Percentiles rank a stretch among this genome's conserved stretches.
These are phyloP conservation scores for Chamaetylas fuelleborni DNA, from an alignment of 2,113 vertebrate genomes.

Conservation along the genomic window DNA sequence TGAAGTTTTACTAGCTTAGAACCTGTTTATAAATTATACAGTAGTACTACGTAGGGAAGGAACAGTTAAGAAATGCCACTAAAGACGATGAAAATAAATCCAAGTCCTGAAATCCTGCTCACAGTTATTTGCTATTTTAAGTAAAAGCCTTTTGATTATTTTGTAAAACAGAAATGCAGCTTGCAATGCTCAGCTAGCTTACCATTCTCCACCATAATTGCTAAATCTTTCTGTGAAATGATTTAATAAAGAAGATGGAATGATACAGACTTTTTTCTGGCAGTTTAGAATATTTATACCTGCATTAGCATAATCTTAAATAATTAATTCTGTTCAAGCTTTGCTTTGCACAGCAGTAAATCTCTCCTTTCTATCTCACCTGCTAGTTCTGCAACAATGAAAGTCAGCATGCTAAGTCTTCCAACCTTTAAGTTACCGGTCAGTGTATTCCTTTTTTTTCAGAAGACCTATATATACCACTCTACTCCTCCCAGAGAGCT, in stretches of 20 bases:
- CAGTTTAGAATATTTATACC: slow-evolving; percentile 7
- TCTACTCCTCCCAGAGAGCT: not conserved
- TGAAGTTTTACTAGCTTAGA: not conserved
- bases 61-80: not conserved
- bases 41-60: not conserved
- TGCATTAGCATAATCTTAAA: slow-evolving; percentile 1
- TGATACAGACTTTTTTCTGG: not conserved
- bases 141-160: not conserved
- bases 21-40: not conserved
- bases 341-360: not conserved
- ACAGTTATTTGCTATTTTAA: not conserved
- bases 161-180: not conserved
- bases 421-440: not conserved
- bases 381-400: not conserved
- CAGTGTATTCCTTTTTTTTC: not conserved
- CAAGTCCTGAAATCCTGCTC: not conserved
- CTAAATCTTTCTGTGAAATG: not conserved
- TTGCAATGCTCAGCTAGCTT: not conserved
- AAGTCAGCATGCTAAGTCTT: not conserved
- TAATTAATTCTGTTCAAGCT: not conserved
- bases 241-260: not conserved
- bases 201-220: not conserved
- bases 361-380: not conserved
- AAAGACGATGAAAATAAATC: not conserved
- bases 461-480: not conserved